Evolutionary conservation across 2,113 vertebrate genomes (phyloP).

Genomic region (Nematolebias whitei): DNA sequence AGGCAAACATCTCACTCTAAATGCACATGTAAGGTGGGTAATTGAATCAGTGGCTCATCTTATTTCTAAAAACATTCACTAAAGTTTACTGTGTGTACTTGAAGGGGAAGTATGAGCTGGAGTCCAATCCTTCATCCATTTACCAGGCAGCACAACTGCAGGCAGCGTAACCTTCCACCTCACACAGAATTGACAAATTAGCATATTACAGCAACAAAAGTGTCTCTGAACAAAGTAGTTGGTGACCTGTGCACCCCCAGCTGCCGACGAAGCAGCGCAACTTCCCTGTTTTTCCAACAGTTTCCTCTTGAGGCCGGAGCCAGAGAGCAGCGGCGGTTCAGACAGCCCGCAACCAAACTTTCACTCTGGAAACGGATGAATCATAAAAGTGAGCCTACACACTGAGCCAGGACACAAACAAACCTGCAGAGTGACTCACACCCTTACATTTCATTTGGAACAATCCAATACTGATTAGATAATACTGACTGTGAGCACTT

Average conservation of each 20-base stretch:
- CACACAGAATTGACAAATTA: slow-evolving; percentile 30
- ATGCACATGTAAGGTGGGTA: neutral
- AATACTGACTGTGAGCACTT: slow-evolving; percentile 46
- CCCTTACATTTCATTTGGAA: slow-evolving; percentile 51
- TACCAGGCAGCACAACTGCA: slow-evolving; percentile 13
- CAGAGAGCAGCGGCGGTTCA: slow-evolving; percentile 32
- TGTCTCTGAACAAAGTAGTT: slow-evolving; percentile 45
- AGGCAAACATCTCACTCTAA: neutral
- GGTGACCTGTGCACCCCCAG: slow-evolving; percentile 28
- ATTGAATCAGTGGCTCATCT: neutral
- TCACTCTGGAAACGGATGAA: slow-evolving; percentile 40
- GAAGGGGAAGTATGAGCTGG: neutral
- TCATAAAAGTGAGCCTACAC: slow-evolving; percentile 57
- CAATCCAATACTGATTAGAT: slow-evolving; percentile 59
- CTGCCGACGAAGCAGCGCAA: slow-evolving; percentile 40
- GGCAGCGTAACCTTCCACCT: slow-evolving; percentile 21
- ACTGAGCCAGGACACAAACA: slow-evolving; percentile 39
- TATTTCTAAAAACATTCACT: neutral
- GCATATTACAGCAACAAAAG: slow-evolving; percentile 47
- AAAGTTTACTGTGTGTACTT: neutral
- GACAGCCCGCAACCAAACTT: slow-evolving; percentile 47
- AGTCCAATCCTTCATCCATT: slow-evolving; percentile 7
- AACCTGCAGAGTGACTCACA: slow-evolving; percentile 59
- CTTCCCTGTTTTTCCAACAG: slow-evolving; percentile 31
- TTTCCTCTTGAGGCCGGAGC: slow-evolving; percentile 31